Evolutionary conservation across 2,888 invertebrate species (phyloP).

Genomic region (Macrosiphum euphorbiae): DNA sequence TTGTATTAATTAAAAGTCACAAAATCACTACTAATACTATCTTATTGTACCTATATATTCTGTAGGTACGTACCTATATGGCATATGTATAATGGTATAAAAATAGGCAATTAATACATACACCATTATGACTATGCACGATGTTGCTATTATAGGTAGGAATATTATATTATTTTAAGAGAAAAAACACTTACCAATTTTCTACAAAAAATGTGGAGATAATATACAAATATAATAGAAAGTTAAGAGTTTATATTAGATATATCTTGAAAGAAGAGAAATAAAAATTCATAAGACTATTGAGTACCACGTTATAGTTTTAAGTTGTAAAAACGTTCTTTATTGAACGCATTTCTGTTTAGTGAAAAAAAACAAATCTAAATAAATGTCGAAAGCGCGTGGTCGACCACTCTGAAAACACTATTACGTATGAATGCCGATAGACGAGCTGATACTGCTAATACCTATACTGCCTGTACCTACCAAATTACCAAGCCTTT

Average conservation of each 20-base stretch:
- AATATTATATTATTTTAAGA: neutral
- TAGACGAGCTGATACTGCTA: neutral
- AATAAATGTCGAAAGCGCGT: neutral
- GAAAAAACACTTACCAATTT: neutral
- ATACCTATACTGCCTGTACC: neutral
- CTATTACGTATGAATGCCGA: neutral
- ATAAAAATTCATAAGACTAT: neutral
- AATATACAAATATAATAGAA: neutral
- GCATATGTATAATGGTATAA: neutral
- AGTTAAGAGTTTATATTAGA: neutral
- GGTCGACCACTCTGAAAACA: neutral
- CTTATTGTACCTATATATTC: neutral
- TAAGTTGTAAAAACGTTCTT: neutral
- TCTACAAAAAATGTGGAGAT: neutral
- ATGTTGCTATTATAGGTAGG: too few species aligned
- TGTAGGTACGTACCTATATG: neutral
- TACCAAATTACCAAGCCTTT: neutral
- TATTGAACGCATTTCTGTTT: neutral
- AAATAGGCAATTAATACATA: neutral
- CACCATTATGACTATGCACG: too few species aligned
- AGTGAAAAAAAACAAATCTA: neutral
- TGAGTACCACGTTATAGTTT: neutral
- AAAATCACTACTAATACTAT: neutral
- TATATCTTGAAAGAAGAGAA: neutral
- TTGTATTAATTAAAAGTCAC: neutral